Evolutionary conservation across 1,140 invertebrate species (phyloP).

Genomic region (Kradibia gibbosae): DNA sequence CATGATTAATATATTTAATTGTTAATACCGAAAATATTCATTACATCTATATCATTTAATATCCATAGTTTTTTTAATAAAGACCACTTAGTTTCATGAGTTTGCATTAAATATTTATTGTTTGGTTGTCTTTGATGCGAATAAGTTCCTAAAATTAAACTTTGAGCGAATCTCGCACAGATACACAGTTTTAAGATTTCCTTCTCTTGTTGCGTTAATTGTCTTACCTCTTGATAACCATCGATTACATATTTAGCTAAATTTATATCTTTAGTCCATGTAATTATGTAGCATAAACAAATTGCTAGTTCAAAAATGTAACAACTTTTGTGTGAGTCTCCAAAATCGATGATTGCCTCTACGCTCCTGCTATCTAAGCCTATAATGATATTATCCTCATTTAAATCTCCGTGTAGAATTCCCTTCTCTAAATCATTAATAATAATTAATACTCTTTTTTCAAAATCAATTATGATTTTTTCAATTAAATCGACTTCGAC

Average conservation of each 20-base stretch:
- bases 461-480: slow-evolving; percentile 80
- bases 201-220: slow-evolving; percentile 77
- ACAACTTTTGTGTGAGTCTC: slow-evolving; percentile 82
- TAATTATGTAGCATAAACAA: slow-evolving; percentile 84
- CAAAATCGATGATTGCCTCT: slow-evolving; percentile 84
- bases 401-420: slow-evolving; percentile 91
- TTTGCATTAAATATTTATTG: slow-evolving; percentile 85
- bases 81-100: slow-evolving; percentile 80
- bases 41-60: slow-evolving; percentile 69
- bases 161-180: slow-evolving; percentile 84
- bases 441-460: slow-evolving; percentile 76
- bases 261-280: slow-evolving; percentile 77
- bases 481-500: slow-evolving; percentile 75
- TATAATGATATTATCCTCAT: slow-evolving; percentile 90
- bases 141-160: slow-evolving; percentile 85
- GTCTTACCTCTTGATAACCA: slow-evolving; percentile 79
- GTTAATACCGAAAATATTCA: slow-evolving; percentile 69
- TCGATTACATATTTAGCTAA: slow-evolving; percentile 82
- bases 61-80: slow-evolving; percentile 78
- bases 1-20: slow-evolving; percentile 9
- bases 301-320: slow-evolving; percentile 90
- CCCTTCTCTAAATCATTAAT: slow-evolving; percentile 78
- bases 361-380: slow-evolving; percentile 62
- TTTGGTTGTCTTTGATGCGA: slow-evolving; percentile 80
- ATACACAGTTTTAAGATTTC: slow-evolving; percentile 82